Evolutionary conservation across 2,113 vertebrate species (phyloP).

Genomic region (Anguilla rostrata): DNA sequence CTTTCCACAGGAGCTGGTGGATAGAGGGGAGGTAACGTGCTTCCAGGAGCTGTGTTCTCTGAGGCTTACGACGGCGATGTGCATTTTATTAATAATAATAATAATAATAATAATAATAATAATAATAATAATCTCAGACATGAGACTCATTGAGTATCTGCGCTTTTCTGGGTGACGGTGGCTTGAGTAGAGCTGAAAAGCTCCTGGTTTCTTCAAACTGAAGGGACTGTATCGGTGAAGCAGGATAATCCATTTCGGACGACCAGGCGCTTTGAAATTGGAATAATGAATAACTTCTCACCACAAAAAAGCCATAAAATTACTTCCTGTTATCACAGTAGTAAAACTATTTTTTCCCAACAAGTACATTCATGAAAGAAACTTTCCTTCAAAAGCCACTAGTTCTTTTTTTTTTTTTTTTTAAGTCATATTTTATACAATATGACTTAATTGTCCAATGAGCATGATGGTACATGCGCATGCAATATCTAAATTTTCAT

Average conservation of each 20-base stretch:
- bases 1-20: not conserved
- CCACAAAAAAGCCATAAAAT: not conserved
- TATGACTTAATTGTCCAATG: no score
- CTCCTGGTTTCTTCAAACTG: not conserved
- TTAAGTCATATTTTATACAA: no score
- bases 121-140: no score
- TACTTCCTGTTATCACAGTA: not conserved
- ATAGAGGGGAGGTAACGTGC: not conserved
- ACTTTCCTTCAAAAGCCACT: not conserved
- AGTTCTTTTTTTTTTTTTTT: not conserved
- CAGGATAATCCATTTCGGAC: slow-evolving; percentile 15
- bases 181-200: not conserved
- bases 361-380: not conserved
- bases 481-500: no score
- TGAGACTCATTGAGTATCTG: no score
- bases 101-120: no score
- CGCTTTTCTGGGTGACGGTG: not conserved
- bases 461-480: no score
- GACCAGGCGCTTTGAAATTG: not conserved
- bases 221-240: not conserved
- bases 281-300: not conserved
- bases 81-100: no score
- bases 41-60: not conserved
- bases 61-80: not conserved
- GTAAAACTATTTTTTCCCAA: not conserved